phyloP scores from a whole-genome alignment of 1,140 invertebrate species.

The Batillaria attramentaria region DNA sequence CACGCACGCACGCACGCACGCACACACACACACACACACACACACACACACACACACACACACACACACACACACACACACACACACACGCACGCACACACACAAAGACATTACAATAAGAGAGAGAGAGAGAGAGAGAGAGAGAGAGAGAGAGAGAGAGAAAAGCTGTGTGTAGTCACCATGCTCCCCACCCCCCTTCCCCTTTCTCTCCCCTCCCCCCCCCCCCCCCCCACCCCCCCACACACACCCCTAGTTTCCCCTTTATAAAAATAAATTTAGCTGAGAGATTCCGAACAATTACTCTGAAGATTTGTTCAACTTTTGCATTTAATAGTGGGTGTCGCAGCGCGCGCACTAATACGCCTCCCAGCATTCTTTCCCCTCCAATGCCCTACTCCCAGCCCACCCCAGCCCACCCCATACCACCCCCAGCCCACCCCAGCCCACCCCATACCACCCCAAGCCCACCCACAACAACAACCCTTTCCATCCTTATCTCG shows the following conservation, averaged over 20 bases:
- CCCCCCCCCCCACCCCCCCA: too few species aligned
- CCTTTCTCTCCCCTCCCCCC: not conserved
- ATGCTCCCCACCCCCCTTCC: not conserved
- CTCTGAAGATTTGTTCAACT: not conserved
- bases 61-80: not conserved
- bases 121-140: too few species aligned
- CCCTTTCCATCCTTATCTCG: too few species aligned
- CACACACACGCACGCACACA: not conserved
- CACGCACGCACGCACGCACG: not conserved
- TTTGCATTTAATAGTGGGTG: not conserved
- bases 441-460: too few species aligned
- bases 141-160: slow-evolving; percentile 2
- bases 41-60: slow-evolving; percentile 15
- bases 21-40: slow-evolving; percentile 4
- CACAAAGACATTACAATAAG: not conserved
- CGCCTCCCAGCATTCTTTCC: not conserved
- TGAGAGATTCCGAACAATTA: not conserved
- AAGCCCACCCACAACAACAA: too few species aligned
- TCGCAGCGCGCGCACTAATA: not conserved
- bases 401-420: too few species aligned
- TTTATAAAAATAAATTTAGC: not conserved
- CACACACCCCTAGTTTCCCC: too few species aligned
- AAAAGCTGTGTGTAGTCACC: not conserved
- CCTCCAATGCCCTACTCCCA: not conserved
- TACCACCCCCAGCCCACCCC: too few species aligned